A percentile compares a stretch with the other conserved stretches of the same genome.
Conservation (phyloP, 30 jellyfish, hydroid and myxozoan genomes). For the Clytia hemisphaerica region DNA sequence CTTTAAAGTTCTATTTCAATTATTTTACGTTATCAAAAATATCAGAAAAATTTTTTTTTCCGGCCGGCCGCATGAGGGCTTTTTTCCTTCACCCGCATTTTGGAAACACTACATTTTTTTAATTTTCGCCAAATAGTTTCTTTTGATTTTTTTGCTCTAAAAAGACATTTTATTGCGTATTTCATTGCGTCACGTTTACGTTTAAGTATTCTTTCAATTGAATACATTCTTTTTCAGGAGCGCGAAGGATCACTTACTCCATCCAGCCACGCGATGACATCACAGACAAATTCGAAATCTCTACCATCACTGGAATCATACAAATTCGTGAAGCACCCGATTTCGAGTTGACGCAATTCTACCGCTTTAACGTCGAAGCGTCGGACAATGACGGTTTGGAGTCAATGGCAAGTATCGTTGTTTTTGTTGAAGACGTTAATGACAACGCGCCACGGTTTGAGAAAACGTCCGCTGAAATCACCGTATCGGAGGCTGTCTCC, state of each 20-base stretch:
- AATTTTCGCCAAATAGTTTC: too few relatives aligned
- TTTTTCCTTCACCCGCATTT: too few relatives aligned
- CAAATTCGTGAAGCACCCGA: conserved; percentile 48
- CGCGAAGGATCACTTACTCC: neutral
- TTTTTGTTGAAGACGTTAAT: conserved; percentile 62
- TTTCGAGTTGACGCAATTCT: conserved; percentile 36
- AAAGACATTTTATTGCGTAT: too few relatives aligned
- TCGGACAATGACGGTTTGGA: conserved; percentile 65
- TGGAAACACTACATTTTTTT: too few relatives aligned
- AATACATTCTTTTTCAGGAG: too few relatives aligned
- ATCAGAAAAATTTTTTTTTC: too few relatives aligned
- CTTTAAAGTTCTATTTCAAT: too few relatives aligned
- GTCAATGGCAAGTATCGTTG: conserved; percentile 44
- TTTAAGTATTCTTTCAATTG: too few relatives aligned
- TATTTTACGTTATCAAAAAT: too few relatives aligned
- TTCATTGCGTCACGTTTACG: too few relatives aligned
- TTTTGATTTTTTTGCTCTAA: too few relatives aligned
- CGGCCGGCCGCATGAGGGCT: too few relatives aligned
- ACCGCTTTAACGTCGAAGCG: conserved; percentile 59
- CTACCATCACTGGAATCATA: conserved; percentile 50
- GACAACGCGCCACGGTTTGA: conserved; percentile 68
- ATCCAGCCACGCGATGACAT: conserved; percentile 12
- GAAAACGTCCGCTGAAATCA: conserved; percentile 11
- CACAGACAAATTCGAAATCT: conserved; percentile 31
- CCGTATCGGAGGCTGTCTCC: conserved; percentile 54